Conservation (phyloP, 2,888 invertebrate genomes). For the Gibbula magus region DNA sequence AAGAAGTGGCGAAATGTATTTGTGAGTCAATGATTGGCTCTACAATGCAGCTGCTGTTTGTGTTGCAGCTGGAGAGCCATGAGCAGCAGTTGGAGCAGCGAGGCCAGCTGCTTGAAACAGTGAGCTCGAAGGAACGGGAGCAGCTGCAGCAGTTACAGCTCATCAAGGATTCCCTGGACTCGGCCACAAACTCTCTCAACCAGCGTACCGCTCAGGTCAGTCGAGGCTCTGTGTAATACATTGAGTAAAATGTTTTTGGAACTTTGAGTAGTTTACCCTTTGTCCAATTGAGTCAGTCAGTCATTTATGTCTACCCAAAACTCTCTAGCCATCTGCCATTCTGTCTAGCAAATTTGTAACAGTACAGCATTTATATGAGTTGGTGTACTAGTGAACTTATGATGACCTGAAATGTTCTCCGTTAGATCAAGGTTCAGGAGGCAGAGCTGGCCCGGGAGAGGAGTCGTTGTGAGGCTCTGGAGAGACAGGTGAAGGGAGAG, state of each 20-base stretch:
- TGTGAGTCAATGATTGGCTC: too few relatives aligned
- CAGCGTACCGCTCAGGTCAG: constrained; percentile 57
- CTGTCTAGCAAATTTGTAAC: too few relatives aligned
- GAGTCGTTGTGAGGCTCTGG: constrained; percentile 47
- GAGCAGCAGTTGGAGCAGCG: constrained; percentile 60
- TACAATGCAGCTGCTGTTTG: neutral
- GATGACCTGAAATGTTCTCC: neutral
- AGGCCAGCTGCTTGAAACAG: constrained; percentile 57
- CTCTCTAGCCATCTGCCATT: too few relatives aligned
- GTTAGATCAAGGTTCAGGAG: constrained; percentile 55
- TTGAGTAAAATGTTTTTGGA: too few relatives aligned
- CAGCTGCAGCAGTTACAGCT: constrained; percentile 61
- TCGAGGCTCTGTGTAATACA: too few relatives aligned
- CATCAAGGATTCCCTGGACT: constrained; percentile 63
- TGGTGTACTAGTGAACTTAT: neutral
- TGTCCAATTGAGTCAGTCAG: too few relatives aligned
- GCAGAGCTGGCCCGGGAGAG: constrained; percentile 55
- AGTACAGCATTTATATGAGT: too few relatives aligned
- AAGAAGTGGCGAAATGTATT: too few relatives aligned
- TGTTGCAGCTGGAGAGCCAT: constrained; percentile 57
- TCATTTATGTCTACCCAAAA: too few relatives aligned
- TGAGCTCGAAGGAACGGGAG: constrained; percentile 59
- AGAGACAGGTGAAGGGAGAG: constrained; percentile 45
- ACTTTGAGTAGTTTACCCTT: too few relatives aligned
- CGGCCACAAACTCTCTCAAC: constrained; percentile 54